Evolutionary conservation across 2,797 vertebrate species (phyloP).

Genomic region (Paratrypauchen microcephalus): DNA sequence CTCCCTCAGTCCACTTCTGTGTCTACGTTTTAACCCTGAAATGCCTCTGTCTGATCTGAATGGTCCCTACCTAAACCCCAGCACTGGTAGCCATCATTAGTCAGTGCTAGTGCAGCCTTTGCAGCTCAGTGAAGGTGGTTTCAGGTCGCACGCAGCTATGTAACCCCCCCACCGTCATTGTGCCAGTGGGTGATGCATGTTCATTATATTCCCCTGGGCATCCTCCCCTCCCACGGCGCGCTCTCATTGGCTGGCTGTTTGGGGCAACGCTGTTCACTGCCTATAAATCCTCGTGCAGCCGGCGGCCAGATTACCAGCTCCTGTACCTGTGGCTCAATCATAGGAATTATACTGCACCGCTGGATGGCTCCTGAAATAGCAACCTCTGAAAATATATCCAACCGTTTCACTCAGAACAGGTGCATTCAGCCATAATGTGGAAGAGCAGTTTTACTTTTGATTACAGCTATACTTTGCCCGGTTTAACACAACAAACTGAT

Average conservation of each 20-base stretch:
- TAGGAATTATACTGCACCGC: conserved; percentile 57
- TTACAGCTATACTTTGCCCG: too few relatives aligned
- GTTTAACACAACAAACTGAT: too few relatives aligned
- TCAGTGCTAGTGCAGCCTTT: too few relatives aligned
- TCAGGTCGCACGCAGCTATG: conserved; percentile 35
- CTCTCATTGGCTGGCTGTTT: conserved; percentile 49
- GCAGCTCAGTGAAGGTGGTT: too few relatives aligned
- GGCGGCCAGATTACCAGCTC: conserved; percentile 62
- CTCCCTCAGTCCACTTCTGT: too few relatives aligned
- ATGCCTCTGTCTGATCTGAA: too few relatives aligned
- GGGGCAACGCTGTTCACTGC: conserved; percentile 43
- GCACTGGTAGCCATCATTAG: too few relatives aligned
- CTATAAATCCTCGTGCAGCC: conserved; percentile 53
- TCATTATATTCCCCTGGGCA: conserved; percentile 55
- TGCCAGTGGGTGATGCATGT: too few relatives aligned
- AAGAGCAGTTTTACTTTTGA: too few relatives aligned
- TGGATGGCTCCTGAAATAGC: conserved; percentile 64
- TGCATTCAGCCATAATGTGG: conserved; percentile 14
- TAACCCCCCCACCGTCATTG: conserved; percentile 32
- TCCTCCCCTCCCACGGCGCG: conserved; percentile 39
- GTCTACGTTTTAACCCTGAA: too few relatives aligned
- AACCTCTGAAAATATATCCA: conserved; percentile 55
- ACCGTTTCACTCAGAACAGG: background rate
- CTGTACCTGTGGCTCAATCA: conserved; percentile 73
- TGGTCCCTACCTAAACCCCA: too few relatives aligned